Evolutionary conservation across 2,888 invertebrate species (phyloP), one percentile per base, ranked within the genome.

Genomic region (Ecliptopera silaceata): DNA sequence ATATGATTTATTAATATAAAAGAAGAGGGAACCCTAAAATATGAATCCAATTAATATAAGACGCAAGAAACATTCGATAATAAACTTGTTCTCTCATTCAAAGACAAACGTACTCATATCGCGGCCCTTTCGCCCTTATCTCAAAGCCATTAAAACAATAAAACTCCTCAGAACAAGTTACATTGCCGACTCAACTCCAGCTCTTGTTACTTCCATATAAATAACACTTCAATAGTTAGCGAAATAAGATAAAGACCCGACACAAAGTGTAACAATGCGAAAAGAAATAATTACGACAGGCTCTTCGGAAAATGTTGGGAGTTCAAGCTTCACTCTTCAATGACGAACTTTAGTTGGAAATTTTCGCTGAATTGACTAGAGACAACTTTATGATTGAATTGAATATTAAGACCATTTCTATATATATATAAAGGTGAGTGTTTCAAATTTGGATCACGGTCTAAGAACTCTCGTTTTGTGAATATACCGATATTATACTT

Each of bases 61-160:
- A 53, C 41, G 42, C 31, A 18, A 29, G 18, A 29, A 29, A 43
- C 15, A 42, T 50, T 54, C 32, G 32, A 42, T 20, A 54, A 44
- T 52, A 57, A 52, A 48, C 46, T 55, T 58, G 34, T 31, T 29
- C 43, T 26, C 13, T n/a, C 39, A 22, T 32, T 50, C 36, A 12
- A 45, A 31, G 41, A 34, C 42, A 38, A 56, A 64, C 59, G 57
- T 57, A 53, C 55, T 59, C 50, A 32, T 43, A 50, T 31, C 48
- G 18, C 26, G 26, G 12, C 42, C 42, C 54, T 61, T 65, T 17
- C 18, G 12, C 42, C 42, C 54, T 61, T 65, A 63, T 65, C 64
- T 64, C 59, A 45, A 61, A 56, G 61, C 59, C 53, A 63, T 66
- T 64, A 65, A 64, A 65, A 63, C 65, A 63, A 65, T 65, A 63